These are phyloP conservation scores for Drosophila ustulata DNA, from an alignment of 2,888 invertebrate genomes.

Conservation along the genomic window DNA sequence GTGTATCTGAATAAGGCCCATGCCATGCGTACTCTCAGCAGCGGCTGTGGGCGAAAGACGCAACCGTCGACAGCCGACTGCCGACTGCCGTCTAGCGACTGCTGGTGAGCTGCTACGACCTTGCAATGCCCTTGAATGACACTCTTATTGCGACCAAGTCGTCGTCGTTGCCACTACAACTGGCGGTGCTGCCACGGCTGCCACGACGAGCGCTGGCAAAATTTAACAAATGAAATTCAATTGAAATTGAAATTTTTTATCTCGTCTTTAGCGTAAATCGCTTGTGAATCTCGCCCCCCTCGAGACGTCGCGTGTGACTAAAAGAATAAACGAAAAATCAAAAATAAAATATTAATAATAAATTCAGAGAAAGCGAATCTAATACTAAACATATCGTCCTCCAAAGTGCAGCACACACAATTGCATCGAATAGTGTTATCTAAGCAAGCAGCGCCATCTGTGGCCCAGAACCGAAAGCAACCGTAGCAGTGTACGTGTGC, in stretches of 20 bases:
- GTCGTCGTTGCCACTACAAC: slow-evolving; percentile 73
- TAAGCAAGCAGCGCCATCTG: slow-evolving; percentile 55
- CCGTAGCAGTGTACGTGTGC: slow-evolving; percentile 25
- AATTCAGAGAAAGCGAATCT: neutral
- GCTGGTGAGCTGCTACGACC: slow-evolving; percentile 79
- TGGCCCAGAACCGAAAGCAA: slow-evolving; percentile 23
- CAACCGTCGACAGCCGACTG: slow-evolving; percentile 58
- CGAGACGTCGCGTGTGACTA: slow-evolving; percentile 37
- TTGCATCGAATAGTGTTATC: slow-evolving; percentile 52
- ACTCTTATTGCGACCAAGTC: slow-evolving; percentile 83
- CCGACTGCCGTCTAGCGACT: slow-evolving; percentile 16
- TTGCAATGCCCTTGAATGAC: slow-evolving; percentile 85
- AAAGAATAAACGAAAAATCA: slow-evolving; percentile 5
- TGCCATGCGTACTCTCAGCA: slow-evolving; percentile 64
- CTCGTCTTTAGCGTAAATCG: slow-evolving; percentile 35
- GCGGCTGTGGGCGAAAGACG: slow-evolving; percentile 76
- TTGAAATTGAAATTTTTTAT: slow-evolving; percentile 28
- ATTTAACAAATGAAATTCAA: slow-evolving; percentile 63
- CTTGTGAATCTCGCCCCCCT: slow-evolving; percentile 24
- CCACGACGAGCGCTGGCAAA: slow-evolving; percentile 72
- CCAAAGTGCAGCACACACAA: slow-evolving; percentile 21
- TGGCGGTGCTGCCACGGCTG: slow-evolving; percentile 73
- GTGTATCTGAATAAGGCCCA: slow-evolving; percentile 57
- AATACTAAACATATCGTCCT: slow-evolving; percentile 38
- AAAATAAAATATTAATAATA: slow-evolving; percentile 5